A percentile compares a stretch with the other conserved stretches of the same genome.
Evolutionary conservation across 2,888 invertebrate genomes (phyloP).

Genomic region (Cryptocheilus praepositus): DNA sequence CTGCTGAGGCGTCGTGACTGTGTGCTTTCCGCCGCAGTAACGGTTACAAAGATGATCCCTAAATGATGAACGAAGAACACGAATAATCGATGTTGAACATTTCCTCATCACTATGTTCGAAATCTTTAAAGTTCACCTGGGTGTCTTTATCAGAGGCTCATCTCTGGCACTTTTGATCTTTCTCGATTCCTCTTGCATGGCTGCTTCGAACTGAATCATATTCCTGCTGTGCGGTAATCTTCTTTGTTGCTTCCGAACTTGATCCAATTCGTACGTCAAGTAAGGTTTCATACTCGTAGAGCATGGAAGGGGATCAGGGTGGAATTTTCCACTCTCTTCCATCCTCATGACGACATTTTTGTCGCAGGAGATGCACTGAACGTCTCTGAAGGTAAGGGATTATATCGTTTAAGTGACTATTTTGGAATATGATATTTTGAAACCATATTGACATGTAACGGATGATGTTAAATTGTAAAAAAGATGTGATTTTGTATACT

Average conservation of each 20-base stretch:
- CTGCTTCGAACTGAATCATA: conserved; percentile 74
- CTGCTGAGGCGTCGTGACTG: conserved; percentile 83
- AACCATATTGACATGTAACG: neutral
- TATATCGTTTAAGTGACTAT: neutral
- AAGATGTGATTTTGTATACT: conserved; percentile 12
- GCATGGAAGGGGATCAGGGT: conserved; percentile 77
- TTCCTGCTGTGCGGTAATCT: conserved; percentile 73
- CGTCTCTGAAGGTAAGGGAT: conserved; percentile 76
- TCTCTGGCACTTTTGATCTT: conserved; percentile 46
- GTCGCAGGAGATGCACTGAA: conserved; percentile 87
- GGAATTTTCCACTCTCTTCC: conserved; percentile 76
- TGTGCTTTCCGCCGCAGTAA: conserved; percentile 88
- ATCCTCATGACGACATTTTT: conserved; percentile 84
- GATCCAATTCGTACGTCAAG: conserved; percentile 83
- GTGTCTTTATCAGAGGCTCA: conserved; percentile 46
- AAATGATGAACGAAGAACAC: neutral
- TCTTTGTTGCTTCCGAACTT: conserved; percentile 76
- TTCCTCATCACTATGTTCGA: neutral
- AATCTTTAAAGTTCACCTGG: conserved; percentile 38
- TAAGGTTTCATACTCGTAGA: conserved; percentile 82
- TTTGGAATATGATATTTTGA: neutral
- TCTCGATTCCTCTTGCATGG: conserved; percentile 66
- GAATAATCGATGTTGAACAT: neutral
- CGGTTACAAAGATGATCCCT: conserved; percentile 80
- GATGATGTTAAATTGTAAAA: neutral